Percentiles rank a stretch among this genome's conserved stretches.
Evolutionary conservation across 2,888 invertebrate species (phyloP).

Genomic region (Drymonia ruficornis): DNA sequence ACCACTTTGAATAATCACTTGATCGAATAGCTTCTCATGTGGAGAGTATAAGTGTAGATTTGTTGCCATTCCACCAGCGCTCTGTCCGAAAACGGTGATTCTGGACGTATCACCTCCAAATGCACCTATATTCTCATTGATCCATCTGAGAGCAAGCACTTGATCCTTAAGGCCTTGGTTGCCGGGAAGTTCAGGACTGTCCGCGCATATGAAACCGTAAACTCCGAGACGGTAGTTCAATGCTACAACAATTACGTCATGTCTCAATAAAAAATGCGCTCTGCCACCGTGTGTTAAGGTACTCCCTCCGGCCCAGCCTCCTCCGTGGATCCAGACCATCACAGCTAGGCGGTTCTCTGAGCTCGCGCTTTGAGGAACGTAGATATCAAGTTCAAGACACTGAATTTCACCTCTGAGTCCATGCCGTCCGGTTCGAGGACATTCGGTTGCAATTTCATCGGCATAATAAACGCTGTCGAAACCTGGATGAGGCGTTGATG

Average conservation of each 20-base stretch:
- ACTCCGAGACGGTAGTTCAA: slow-evolving; percentile 26
- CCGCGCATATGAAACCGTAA: slow-evolving; percentile 47
- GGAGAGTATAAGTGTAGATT: slow-evolving; percentile 19
- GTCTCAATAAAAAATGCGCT: too few species aligned
- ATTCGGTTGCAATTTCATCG: background rate
- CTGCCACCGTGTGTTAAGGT: background rate
- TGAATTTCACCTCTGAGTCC: background rate
- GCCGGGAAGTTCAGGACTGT: slow-evolving; percentile 44
- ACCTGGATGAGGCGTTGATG: background rate
- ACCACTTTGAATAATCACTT: slow-evolving; percentile 27
- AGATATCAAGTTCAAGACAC: background rate
- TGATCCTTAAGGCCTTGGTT: slow-evolving; percentile 56
- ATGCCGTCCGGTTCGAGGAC: background rate
- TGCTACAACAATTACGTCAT: slow-evolving; percentile 12
- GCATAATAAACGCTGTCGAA: background rate
- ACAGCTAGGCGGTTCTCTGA: background rate
- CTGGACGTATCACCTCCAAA: slow-evolving; percentile 45
- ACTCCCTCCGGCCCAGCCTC: background rate
- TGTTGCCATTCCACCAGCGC: slow-evolving; percentile 41
- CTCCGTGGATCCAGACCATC: slow-evolving; percentile 1
- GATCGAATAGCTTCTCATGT: slow-evolving; percentile 23
- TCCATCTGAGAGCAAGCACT: slow-evolving; percentile 47
- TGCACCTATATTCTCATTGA: slow-evolving; percentile 45
- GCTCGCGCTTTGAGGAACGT: background rate
- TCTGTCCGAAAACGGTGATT: slow-evolving; percentile 44